Evolutionary conservation across 2,113 vertebrate species (phyloP).

Genomic region (Mobula birostris): DNA sequence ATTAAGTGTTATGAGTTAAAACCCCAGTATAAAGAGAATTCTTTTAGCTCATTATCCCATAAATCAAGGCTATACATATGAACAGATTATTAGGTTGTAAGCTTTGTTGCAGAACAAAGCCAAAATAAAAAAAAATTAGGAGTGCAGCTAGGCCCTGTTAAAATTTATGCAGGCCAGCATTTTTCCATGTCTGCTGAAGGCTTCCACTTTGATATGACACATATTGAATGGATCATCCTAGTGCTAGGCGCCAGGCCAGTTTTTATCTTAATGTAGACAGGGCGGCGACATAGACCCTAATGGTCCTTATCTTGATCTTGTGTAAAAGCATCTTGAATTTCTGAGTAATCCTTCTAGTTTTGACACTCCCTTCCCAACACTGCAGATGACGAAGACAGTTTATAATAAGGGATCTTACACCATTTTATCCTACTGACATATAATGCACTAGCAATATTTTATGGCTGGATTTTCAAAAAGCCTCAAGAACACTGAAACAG

Average conservation of each 20-base stretch:
- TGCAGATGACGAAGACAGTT: constrained; percentile 6
- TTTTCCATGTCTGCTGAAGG: constrained; percentile 54
- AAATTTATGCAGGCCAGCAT: constrained; percentile 59
- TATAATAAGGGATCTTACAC: constrained; percentile 29
- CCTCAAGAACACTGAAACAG: background rate
- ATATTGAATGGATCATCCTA: constrained; percentile 61
- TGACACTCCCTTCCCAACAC: constrained; percentile 53
- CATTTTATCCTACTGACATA: background rate
- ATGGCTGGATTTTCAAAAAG: background rate
- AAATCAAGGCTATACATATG: constrained; percentile 27
- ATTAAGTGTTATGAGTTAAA: constrained; percentile 37
- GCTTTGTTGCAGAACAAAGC: constrained; percentile 36
- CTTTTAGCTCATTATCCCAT: constrained; percentile 37
- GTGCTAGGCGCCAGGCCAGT: constrained; percentile 65
- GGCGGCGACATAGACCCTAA: constrained; percentile 75
- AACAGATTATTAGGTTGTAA: constrained; percentile 36
- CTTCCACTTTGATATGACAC: constrained; percentile 73
- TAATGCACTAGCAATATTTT: background rate
- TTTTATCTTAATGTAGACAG: constrained; percentile 79
- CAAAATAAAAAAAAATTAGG: constrained; percentile 31
- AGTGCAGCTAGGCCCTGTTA: constrained; percentile 48
- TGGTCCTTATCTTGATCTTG: constrained; percentile 83
- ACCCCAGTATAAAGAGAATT: constrained; percentile 32
- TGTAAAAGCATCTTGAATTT: constrained; percentile 87
- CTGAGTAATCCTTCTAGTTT: constrained; percentile 71